Percentiles rank a stretch among this genome's conserved stretches.
These are phyloP conservation scores for Hippocampus mohnikei DNA, from an alignment of 2,113 vertebrate genomes.

Conservation along the genomic window DNA sequence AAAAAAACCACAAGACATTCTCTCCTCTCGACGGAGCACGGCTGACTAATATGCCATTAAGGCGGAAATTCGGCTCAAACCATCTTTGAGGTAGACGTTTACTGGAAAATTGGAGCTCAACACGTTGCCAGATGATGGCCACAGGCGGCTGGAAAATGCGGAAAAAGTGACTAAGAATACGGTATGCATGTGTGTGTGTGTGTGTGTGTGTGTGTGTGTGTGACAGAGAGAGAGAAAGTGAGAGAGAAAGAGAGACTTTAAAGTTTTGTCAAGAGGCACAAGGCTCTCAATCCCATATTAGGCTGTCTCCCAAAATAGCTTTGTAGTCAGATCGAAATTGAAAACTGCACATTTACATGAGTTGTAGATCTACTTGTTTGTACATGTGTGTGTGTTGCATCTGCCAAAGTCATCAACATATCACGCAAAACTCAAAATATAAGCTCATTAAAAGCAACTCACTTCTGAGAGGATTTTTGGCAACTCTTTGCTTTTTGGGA, in stretches of 20 bases:
- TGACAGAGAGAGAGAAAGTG: not conserved
- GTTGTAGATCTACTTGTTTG: not conserved
- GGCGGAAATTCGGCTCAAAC: not conserved
- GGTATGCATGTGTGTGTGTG: not conserved
- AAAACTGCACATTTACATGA: not conserved
- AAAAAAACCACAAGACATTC: not conserved
- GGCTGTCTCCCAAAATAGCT: slow-evolving; percentile 14
- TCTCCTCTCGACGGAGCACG: slow-evolving; percentile 5
- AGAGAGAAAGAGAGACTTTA: not conserved
- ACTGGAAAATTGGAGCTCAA: slow-evolving; percentile 33
- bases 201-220: not conserved
- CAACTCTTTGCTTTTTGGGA: slow-evolving; percentile 14
- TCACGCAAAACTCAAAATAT: slow-evolving; percentile 12
- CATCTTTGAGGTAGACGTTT: not conserved
- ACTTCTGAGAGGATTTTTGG: slow-evolving; percentile 26
- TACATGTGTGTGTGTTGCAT: slow-evolving; percentile 3
- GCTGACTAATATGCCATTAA: slow-evolving; percentile 11
- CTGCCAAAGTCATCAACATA: slow-evolving; percentile 28
- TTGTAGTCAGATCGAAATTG: slow-evolving; percentile 3
- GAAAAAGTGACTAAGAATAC: slow-evolving; percentile 41
- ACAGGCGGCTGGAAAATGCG: slow-evolving; percentile 27
- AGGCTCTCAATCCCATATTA: slow-evolving; percentile 33
- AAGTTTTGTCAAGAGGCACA: slow-evolving; percentile 6
- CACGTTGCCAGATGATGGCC: slow-evolving; percentile 30
- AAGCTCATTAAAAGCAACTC: slow-evolving; percentile 38